Percentiles rank a stretch among this genome's conserved stretches.
Conservation (phyloP, 1,140 invertebrate genomes). For the Oryzaephilus surinamensis region DNA sequence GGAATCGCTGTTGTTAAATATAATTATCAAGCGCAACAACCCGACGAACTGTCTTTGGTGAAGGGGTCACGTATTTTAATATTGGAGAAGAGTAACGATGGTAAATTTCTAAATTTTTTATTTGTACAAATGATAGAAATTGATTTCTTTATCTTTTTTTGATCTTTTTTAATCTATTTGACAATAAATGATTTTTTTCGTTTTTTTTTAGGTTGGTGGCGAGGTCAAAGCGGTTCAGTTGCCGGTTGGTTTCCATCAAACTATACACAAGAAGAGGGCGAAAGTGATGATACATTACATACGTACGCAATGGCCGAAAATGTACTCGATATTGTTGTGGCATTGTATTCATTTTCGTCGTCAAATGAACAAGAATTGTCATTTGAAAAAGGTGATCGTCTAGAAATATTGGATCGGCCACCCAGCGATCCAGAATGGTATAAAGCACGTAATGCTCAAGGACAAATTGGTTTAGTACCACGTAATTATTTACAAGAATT, state of each 20-base stretch:
- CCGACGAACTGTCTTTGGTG: constrained; percentile 88
- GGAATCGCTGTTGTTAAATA: constrained; percentile 92
- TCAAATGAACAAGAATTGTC: constrained; percentile 95
- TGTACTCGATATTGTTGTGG: constrained; percentile 87
- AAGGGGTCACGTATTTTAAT: constrained; percentile 87
- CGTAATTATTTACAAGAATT: constrained; percentile 92
- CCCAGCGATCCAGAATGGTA: constrained; percentile 98
- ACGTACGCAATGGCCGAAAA: constrained; percentile 89
- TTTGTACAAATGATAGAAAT: not conserved
- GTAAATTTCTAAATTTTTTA: constrained; percentile 21
- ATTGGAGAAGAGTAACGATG: constrained; percentile 97
- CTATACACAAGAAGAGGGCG: constrained; percentile 83
- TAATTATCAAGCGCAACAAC: constrained; percentile 94
- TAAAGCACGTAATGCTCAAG: constrained; percentile 84
- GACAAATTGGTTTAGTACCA: constrained; percentile 87
- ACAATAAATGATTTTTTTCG: not conserved
- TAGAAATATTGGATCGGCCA: constrained; percentile 92
- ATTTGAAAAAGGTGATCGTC: constrained; percentile 89
- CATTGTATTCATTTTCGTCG: constrained; percentile 87
- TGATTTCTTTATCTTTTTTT: not conserved
- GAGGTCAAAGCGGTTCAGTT: constrained; percentile 74
- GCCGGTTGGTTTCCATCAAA: constrained; percentile 96
- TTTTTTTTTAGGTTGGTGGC: constrained; percentile 90
- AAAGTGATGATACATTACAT: constrained; percentile 70
- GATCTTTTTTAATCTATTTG: not conserved